Base-by-base conservation (phyloP, 1,140 invertebrate genomes). In the Sitobion miscanthi region DNA sequence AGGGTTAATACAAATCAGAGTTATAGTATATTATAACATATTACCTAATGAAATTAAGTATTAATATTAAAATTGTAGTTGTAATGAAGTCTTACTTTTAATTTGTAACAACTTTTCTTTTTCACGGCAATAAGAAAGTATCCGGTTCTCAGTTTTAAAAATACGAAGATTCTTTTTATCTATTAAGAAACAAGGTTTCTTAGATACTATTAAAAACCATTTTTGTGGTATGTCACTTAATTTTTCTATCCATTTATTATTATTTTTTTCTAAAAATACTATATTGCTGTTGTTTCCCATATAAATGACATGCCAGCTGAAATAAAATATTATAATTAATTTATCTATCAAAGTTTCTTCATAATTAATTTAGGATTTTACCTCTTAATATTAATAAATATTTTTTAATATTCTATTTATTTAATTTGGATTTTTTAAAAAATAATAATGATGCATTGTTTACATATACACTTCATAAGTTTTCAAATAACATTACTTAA, bases 21-120 rank as follows among this genome's bases (percentile, higher is more conserved):
- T 77, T n/a, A 30, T 30, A 62, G 8, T 30, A 30, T 25, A n/a
- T 69, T n/a, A n/a, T n/a, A 77, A n/a, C 4, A 77, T n/a, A 77
- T 69, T n/a, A n/a, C 14, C 4, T n/a, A n/a, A 69, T 62, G 25
- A 14, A 62, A 62, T n/a, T n/a, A 6, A 77, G 30, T 77, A 17
- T 5, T 77, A n/a, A n/a, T 69, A 77, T 20, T n/a, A n/a, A n/a
- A n/a, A 38, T 54, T 57, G 30, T 23, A 20, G 1, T 49, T 87
- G 9, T 14, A 49, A 42, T 57, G 7, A 69, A 47, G 47, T 77
- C 77, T 93, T 57, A 93, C 91, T 93, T 93, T 93, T 93, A 45
- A 93, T 93, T 54, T 85, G 77, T 93, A 93, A 17, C 20, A 2
- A n/a, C n/a, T 93, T 93, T 85, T 93, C 91, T 93, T 42, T 83